phyloP scores from a whole-genome alignment of 2,797 vertebrate genomes.

The Pelochelys cantorii region DNA sequence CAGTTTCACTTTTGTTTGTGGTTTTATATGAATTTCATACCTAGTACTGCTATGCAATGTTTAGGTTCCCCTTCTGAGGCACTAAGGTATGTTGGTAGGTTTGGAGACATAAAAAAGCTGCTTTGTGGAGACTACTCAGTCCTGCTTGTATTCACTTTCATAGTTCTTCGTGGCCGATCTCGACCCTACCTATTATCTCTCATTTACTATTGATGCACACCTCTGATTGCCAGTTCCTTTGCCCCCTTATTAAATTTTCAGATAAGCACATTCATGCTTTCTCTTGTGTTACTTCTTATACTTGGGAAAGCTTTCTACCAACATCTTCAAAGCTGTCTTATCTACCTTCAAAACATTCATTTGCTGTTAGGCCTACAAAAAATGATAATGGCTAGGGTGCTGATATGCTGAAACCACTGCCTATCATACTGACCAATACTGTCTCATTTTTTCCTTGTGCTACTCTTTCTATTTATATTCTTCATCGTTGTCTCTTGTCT shows the following conservation, averaged over 20 bases:
- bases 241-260: background rate
- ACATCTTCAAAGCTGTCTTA: background rate
- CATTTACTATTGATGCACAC: background rate
- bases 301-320: background rate
- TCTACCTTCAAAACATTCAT: background rate
- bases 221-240: background rate
- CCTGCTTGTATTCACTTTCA: background rate
- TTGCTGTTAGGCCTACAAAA: background rate
- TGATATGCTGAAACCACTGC: background rate
- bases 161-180: background rate
- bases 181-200: background rate
- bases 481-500: background rate
- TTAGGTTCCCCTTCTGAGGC: background rate
- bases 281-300: background rate
- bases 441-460: background rate
- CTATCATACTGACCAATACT: no score
- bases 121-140: constrained; percentile 16
- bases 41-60: background rate
- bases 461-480: background rate
- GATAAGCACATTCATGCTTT: background rate
- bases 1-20: background rate
- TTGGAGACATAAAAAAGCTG: background rate
- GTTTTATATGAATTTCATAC: background rate
- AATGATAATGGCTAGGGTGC: background rate
- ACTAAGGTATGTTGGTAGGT: background rate